Percentiles rank a stretch among this genome's conserved stretches.
phyloP scores from a whole-genome alignment of 2,113 vertebrate species.

The Cheirogaleus medius region DNA sequence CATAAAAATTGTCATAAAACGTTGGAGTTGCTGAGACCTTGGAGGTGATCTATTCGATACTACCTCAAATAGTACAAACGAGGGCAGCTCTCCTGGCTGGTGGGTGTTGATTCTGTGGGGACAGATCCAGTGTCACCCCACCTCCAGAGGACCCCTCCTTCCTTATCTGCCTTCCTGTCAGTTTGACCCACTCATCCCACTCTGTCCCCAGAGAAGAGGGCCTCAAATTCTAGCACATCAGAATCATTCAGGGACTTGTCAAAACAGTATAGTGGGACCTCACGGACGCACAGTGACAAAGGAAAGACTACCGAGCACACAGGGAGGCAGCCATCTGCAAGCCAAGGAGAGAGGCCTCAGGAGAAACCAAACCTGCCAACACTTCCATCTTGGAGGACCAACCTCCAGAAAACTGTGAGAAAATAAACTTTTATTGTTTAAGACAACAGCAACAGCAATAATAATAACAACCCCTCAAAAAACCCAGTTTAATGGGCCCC shows the following conservation, averaged over 20 bases:
- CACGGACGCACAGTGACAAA: too few species aligned
- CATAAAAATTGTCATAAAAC: neutral
- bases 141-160: neutral
- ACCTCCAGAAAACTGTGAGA: too few species aligned
- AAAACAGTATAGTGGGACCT: too few species aligned
- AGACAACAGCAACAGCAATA: too few species aligned
- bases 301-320: too few species aligned
- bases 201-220: neutral
- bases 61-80: neutral
- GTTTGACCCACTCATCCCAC: neutral
- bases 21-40: neutral
- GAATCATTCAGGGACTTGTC: neutral
- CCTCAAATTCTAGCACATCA: neutral
- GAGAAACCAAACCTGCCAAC: too few species aligned
- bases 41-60: too few species aligned
- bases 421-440: too few species aligned
- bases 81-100: neutral
- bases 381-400: too few species aligned
- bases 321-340: too few species aligned
- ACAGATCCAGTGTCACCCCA: rapidly evolving
- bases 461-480: too few species aligned
- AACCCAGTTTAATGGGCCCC: neutral
- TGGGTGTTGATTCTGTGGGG: neutral
- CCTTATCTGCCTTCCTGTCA: neutral
- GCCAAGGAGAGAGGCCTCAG: too few species aligned